A percentile compares a stretch with the other conserved stretches of the same genome.
Evolutionary conservation across 64 coral and sea anemone genomes (phyloP).

Genomic region (Pocillopora verrucosa): DNA sequence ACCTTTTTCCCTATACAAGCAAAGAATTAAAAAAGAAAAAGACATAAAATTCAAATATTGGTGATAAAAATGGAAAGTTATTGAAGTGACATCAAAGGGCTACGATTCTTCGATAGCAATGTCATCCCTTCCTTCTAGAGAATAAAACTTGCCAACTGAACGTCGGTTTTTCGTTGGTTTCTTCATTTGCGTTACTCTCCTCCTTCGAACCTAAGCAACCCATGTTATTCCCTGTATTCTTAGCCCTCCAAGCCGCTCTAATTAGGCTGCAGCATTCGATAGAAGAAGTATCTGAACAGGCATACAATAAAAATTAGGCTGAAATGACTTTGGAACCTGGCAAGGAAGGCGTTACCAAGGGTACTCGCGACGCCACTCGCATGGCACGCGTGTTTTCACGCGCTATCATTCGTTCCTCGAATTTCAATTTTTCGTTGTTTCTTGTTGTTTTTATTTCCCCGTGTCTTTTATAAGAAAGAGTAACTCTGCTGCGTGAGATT

Average conservation of each 20-base stretch:
- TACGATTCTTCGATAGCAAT: too few species aligned
- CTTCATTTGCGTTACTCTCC: slow-evolving; percentile 19
- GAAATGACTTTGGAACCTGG: slow-evolving; percentile 15
- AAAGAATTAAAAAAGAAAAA: slow-evolving; percentile 6
- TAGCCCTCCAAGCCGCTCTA: background rate
- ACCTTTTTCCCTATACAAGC: slow-evolving; percentile 73
- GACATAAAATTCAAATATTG: background rate
- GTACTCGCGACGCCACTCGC: slow-evolving; percentile 35
- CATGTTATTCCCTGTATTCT: slow-evolving; percentile 7
- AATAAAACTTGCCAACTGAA: slow-evolving; percentile 73
- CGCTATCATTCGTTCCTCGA: background rate
- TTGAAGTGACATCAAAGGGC: too few species aligned
- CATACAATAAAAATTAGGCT: background rate
- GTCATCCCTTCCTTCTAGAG: too few species aligned
- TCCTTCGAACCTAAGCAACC: slow-evolving; percentile 66
- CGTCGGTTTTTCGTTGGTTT: slow-evolving; percentile 69
- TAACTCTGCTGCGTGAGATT: too few species aligned
- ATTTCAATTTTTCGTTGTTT: background rate
- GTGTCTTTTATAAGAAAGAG: too few species aligned
- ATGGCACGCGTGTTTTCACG: background rate
- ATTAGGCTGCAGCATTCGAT: background rate
- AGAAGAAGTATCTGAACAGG: background rate
- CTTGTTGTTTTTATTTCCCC: too few species aligned
- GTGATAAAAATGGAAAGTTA: too few species aligned
- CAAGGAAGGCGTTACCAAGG: slow-evolving; percentile 10